Percentiles rank a stretch among this genome's conserved stretches.
Conservation (phyloP, 2,888 invertebrate genomes). For the Candidula unifasciata region DNA sequence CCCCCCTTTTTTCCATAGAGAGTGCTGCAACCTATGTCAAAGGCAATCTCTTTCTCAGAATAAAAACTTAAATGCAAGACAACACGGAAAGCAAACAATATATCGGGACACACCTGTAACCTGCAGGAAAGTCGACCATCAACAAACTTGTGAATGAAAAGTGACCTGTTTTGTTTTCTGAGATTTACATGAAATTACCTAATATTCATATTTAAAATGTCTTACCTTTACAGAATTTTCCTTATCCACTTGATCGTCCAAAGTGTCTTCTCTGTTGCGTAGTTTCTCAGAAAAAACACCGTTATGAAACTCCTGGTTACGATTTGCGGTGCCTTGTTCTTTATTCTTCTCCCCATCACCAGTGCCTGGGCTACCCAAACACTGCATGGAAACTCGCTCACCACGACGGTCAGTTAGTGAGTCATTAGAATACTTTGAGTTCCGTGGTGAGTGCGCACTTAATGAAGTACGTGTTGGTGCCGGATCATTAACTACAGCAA, state of each 20-base stretch:
- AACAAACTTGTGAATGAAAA: too few species aligned
- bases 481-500: neutral
- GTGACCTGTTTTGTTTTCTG: too few species aligned
- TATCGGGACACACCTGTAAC: too few species aligned
- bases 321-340: too few species aligned
- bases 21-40: too few species aligned
- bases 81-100: too few species aligned
- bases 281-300: neutral
- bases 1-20: too few species aligned
- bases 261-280: neutral
- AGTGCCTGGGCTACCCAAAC: neutral
- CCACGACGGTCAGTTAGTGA: neutral
- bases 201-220: neutral
- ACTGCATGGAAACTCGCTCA: neutral
- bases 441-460: neutral
- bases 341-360: neutral
- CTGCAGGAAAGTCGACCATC: too few species aligned
- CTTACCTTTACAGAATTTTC: conserved; percentile 16
- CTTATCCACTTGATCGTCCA: conserved; percentile 7
- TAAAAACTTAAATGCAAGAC: too few species aligned
- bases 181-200: too few species aligned
- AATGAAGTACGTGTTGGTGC: neutral
- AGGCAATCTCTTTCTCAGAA: too few species aligned
- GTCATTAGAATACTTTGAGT: neutral
- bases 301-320: neutral